Base-by-base conservation (phyloP, 2,888 invertebrate species). In the Athalia cordata region DNA sequence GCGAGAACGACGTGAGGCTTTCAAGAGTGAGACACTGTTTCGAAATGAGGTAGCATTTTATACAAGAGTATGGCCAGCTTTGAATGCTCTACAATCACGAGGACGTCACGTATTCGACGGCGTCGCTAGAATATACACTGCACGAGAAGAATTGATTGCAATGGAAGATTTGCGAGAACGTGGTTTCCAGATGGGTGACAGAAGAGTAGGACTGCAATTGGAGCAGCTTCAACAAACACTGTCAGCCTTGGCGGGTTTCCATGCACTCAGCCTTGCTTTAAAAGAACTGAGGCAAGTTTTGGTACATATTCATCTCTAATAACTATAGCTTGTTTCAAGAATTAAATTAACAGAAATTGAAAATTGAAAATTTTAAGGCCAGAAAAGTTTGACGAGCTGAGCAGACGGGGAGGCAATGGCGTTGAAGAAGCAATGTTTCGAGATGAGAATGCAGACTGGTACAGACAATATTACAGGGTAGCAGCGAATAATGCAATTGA, bases 21-120 rank as follows among this genome's bases (percentile, higher is more conserved):
- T 93, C 84, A 95, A 95, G 87, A 94, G 95, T 85, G 95, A 95
- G 79, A 92, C 93, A 77, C 87, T 95, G 0, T 95, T 95, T 86
- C 92, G 91, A 84, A 95, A 95, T 83, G 95, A 95, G 88, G 94
- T 95, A 0, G 93, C 93, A 7, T 95, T 95, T 86, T 95, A 95
- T 85, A 95, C 92, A 52, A 92, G 92, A 83, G 94, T 95, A 11
- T 93, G 95, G 92, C 95, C 95, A 5, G 92, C 93, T n/a, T 85
- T 95, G 47, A 85, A 91, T 0, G 89, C 91, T 76, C 94, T 94
- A 81, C 95, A 95, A 82, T 80, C 80, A 11, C 5, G n/a, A 47
- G 86, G 78, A 0, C 83, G 79, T 29, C 76, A 77, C 55, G 88
- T 89, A 13, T 89, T 90, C 74, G 79, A 80, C 47, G 90, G 90